phyloP scores from a whole-genome alignment of 1,140 invertebrate genomes.

The Drosophila nigromelanica region DNA sequence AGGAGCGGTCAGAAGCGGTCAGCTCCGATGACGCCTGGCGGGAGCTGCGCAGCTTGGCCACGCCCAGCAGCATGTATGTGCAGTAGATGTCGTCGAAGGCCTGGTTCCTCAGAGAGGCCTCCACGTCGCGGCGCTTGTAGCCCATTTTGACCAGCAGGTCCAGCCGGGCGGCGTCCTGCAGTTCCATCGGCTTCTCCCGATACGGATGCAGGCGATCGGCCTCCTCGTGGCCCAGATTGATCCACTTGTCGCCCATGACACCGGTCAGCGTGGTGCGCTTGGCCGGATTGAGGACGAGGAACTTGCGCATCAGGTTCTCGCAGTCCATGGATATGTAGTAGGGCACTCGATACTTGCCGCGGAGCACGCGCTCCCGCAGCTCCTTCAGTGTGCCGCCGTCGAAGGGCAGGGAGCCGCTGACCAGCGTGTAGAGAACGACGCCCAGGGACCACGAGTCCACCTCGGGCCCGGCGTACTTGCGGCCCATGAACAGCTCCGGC shows the following conservation, averaged over 20 bases:
- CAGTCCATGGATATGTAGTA: constrained; percentile 99
- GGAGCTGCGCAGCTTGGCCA: constrained; percentile 47
- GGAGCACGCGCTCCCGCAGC: constrained; percentile 96
- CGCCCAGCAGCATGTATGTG: constrained; percentile 86
- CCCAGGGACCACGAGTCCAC: constrained; percentile 99
- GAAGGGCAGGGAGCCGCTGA: constrained; percentile 99
- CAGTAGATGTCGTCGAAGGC: constrained; percentile 99
- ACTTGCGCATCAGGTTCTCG: constrained; percentile 99
- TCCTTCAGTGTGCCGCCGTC: constrained; percentile 99
- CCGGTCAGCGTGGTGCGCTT: constrained; percentile 98
- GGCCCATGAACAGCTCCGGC: constrained; percentile 99
- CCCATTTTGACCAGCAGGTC: constrained; percentile 96
- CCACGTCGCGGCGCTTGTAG: constrained; percentile 96
- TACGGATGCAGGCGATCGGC: constrained; percentile 97
- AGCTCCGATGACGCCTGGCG: constrained; percentile 10
- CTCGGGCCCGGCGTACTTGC: constrained; percentile 99
- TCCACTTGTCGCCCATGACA: constrained; percentile 99
- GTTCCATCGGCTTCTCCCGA: constrained; percentile 87
- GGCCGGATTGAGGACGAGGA: constrained; percentile 98
- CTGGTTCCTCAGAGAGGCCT: constrained; percentile 96
- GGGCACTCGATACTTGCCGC: constrained; percentile 99
- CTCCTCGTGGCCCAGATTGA: constrained; percentile 99
- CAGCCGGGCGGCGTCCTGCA: constrained; percentile 83
- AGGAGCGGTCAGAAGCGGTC: neutral
- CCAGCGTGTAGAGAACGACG: constrained; percentile 99